These are phyloP conservation scores for Drosophila bocqueti DNA, from an alignment of 1,140 invertebrate species.

Conservation along the genomic window DNA sequence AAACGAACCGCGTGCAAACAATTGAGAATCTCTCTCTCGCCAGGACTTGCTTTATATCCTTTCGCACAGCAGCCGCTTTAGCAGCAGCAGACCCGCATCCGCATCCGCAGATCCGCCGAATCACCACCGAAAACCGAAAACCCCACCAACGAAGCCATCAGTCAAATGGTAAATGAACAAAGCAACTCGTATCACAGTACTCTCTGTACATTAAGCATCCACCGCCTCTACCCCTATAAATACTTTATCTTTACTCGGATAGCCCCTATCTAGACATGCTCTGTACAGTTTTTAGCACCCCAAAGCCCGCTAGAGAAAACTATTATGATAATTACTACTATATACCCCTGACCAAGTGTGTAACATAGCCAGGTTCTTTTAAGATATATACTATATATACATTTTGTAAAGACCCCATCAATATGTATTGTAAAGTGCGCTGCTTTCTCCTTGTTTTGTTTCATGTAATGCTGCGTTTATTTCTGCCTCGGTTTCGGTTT, in stretches of 20 bases:
- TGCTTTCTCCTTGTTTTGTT: conserved; percentile 63
- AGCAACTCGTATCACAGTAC: conserved; percentile 60
- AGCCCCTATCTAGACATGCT: conserved; percentile 8
- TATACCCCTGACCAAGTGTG: conserved; percentile 27
- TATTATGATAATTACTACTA: conserved; percentile 11
- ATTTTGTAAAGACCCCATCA: conserved; percentile 46
- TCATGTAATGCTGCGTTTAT: conserved; percentile 35
- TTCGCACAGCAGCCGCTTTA: conserved; percentile 48
- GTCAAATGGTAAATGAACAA: conserved; percentile 75
- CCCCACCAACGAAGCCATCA: conserved; percentile 29
- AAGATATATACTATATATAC: conserved; percentile 57
- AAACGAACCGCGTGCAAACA: conserved; percentile 27
- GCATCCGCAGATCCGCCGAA: conserved; percentile 21
- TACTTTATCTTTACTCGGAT: conserved; percentile 22
- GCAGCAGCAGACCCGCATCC: conserved; percentile 31
- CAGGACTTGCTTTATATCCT: conserved; percentile 53
- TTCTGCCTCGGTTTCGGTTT: conserved; percentile 36
- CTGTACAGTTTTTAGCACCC: conserved; percentile 47
- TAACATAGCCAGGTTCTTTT: conserved; percentile 68
- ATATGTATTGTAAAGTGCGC: conserved; percentile 73
- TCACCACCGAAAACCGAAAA: conserved; percentile 3
- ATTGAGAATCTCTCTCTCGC: conserved; percentile 42
- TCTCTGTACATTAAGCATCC: conserved; percentile 45
- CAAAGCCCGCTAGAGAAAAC: conserved; percentile 42
- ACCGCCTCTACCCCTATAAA: conserved; percentile 10